Evolutionary conservation across 2,797 vertebrate genomes (phyloP).

Genomic region (Sphenodon punctatus): DNA sequence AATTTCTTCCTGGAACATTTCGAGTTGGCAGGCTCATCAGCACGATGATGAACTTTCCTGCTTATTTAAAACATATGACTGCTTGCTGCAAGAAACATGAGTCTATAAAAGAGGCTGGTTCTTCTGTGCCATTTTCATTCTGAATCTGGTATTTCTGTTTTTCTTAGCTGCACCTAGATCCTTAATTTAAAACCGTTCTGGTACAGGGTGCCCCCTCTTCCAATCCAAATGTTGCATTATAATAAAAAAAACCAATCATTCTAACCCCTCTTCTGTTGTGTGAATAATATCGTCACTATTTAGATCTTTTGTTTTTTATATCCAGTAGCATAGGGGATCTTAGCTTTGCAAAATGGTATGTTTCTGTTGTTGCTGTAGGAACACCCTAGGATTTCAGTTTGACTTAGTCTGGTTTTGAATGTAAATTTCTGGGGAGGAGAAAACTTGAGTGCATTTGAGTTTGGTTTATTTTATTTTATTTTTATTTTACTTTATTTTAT

Average conservation of each 20-base stretch:
- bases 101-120: no score
- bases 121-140: no score
- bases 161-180: conserved; percentile 54
- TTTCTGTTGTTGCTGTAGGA: conserved; percentile 58
- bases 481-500: no score
- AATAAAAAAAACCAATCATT: conserved; percentile 81
- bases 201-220: conserved; percentile 33
- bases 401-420: conserved; percentile 45
- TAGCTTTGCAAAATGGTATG: conserved; percentile 50
- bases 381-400: conserved; percentile 47
- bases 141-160: conserved; percentile 53
- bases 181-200: conserved; percentile 55
- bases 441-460: conserved; percentile 33
- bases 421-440: neutral
- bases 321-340: conserved; percentile 42
- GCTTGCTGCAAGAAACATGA: no score
- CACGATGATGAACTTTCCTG: no score
- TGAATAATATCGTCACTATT: conserved; percentile 56
- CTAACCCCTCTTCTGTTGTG: conserved; percentile 73
- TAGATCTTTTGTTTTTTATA: conserved; percentile 55
- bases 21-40: no score
- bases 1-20: no score
- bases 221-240: conserved; percentile 39
- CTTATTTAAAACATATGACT: no score
- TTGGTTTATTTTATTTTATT: no score